phyloP scores from a whole-genome alignment of 2,888 invertebrate species.

The Cenopis cana region DNA sequence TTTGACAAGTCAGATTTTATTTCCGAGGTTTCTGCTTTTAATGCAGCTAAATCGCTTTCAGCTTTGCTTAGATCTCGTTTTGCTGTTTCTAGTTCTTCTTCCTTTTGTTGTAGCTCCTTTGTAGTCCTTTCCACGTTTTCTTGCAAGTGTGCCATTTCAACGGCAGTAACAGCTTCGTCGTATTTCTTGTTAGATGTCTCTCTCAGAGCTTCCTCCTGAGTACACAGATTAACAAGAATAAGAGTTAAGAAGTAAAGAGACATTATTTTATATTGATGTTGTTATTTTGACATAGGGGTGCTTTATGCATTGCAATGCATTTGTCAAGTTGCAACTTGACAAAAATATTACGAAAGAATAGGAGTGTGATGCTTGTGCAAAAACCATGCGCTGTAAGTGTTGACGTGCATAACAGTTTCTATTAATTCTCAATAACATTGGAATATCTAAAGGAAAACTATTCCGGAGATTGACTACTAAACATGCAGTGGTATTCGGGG shows the following conservation, averaged over 20 bases:
- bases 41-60: conserved; percentile 73
- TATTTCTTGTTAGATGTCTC: conserved; percentile 78
- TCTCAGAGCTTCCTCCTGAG: conserved; percentile 75
- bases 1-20: conserved; percentile 77
- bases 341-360: not conserved
- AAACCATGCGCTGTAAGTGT: conserved; percentile 12
- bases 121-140: conserved; percentile 71
- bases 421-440: not conserved
- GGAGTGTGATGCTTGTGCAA: conserved; percentile 20
- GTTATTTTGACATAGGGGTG: not conserved
- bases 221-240: not conserved
- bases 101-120: conserved; percentile 71
- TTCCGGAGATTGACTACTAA: conserved; percentile 23
- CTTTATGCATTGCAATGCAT: not conserved
- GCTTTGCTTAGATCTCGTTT: conserved; percentile 73
- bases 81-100: conserved; percentile 64
- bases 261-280: no score
- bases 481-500: conserved; percentile 51
- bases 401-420: not conserved
- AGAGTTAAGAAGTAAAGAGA: not conserved
- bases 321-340: no score
- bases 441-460: conserved; percentile 14
- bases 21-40: conserved; percentile 73
- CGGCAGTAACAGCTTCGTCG: conserved; percentile 77
- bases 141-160: conserved; percentile 81